Evolutionary conservation across 2,113 vertebrate species (phyloP).

Genomic region (Donacobius atricapilla): DNA sequence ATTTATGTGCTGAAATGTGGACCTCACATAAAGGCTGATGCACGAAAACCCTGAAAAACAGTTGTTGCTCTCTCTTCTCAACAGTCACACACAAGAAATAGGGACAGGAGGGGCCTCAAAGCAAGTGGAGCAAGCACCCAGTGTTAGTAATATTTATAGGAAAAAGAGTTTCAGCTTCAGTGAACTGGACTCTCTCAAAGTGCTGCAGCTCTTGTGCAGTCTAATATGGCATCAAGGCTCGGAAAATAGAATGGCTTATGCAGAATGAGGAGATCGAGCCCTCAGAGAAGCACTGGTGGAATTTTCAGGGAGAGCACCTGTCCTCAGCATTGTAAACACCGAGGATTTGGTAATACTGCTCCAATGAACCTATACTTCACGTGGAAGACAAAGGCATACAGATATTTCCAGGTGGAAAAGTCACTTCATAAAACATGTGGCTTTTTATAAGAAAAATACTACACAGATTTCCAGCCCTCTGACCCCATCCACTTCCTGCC

Average conservation of each 20-base stretch:
- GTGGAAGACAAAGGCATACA: background rate
- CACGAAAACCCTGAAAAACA: background rate
- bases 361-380: background rate
- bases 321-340: background rate
- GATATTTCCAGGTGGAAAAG: background rate
- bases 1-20: background rate
- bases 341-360: background rate
- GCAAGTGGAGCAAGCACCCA: background rate
- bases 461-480: background rate
- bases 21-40: background rate
- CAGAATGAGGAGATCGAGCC: background rate
- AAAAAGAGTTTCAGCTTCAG: background rate
- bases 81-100: rapidly evolving
- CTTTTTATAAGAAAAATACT: background rate
- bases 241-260: background rate
- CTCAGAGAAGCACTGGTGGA: background rate
- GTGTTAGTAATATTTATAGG: background rate
- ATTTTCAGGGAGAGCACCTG: background rate
- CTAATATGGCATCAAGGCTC: background rate
- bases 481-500: background rate
- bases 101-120: background rate
- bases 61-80: background rate
- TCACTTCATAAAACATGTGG: background rate
- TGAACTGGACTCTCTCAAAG: background rate
- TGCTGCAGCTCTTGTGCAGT: background rate